These are phyloP conservation scores for Apaloderma vittatum DNA, from an alignment of 2,113 vertebrate genomes.

Conservation along the genomic window DNA sequence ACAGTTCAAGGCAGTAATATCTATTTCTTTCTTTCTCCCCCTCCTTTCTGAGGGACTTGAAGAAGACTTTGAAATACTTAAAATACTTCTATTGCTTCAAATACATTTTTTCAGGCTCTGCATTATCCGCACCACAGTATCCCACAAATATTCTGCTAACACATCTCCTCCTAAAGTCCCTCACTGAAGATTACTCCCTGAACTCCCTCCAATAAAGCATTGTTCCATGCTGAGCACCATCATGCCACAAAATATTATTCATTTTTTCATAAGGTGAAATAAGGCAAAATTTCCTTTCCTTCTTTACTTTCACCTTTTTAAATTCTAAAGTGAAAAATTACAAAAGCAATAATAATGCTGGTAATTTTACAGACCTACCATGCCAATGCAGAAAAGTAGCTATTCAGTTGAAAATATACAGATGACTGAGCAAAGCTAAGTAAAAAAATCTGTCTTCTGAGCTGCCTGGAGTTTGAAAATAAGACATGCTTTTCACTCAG, in stretches of 20 bases:
- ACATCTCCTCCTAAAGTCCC: neutral
- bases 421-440: neutral
- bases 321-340: neutral
- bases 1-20: neutral
- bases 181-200: neutral
- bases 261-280: neutral
- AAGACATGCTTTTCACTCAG: neutral
- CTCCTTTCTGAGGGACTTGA: neutral
- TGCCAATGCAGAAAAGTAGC: neutral
- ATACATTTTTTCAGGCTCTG: accelerated
- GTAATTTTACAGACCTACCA: neutral
- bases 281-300: neutral
- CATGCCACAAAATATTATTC: neutral
- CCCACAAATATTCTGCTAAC: neutral
- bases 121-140: neutral
- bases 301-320: neutral
- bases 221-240: neutral
- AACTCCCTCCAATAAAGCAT: neutral
- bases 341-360: neutral
- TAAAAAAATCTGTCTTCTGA: neutral
- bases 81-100: neutral
- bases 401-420: neutral
- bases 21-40: neutral
- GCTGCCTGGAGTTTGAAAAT: neutral
- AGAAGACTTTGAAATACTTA: neutral